Evolutionary conservation across 2,888 invertebrate genomes (phyloP).

Genomic region (Helleia helle): DNA sequence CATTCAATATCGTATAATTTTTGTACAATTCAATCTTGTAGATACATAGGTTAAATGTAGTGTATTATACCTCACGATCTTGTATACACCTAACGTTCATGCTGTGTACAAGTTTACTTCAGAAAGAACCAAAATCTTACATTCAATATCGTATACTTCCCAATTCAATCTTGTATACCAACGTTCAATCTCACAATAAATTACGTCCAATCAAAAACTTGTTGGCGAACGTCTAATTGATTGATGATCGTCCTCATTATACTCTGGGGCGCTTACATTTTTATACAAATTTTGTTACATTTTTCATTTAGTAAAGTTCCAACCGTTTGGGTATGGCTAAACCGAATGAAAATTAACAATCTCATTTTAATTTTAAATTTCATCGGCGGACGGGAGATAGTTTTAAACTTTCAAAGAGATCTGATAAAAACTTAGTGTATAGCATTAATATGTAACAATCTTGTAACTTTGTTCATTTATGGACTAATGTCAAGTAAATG

Average conservation of each 20-base stretch:
- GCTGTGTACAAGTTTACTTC: no score
- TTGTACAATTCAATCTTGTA: no score
- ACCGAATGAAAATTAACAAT: constrained; percentile 1
- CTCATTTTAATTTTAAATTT: constrained; percentile 7
- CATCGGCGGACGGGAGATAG: constrained; percentile 2
- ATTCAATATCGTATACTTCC: no score
- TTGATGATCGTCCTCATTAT: constrained; percentile 10
- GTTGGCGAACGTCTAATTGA: constrained; percentile 7
- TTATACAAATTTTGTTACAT: not conserved
- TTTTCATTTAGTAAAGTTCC: not conserved
- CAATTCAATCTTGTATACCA: constrained; percentile 27
- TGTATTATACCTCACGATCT: no score
- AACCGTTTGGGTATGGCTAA: not conserved
- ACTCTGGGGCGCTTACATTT: not conserved
- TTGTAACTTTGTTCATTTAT: not conserved
- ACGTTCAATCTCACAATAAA: constrained; percentile 2
- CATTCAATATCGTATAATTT: no score
- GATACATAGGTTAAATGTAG: no score
- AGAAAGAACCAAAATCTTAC: no score
- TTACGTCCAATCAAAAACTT: constrained; percentile 10
- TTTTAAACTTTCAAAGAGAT: not conserved
- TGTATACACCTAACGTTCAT: no score
- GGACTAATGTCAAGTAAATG: not conserved
- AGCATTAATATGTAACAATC: not conserved
- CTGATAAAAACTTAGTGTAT: not conserved